Conservation (phyloP, 2,113 vertebrate species). For the Labeo rohita region DNA sequence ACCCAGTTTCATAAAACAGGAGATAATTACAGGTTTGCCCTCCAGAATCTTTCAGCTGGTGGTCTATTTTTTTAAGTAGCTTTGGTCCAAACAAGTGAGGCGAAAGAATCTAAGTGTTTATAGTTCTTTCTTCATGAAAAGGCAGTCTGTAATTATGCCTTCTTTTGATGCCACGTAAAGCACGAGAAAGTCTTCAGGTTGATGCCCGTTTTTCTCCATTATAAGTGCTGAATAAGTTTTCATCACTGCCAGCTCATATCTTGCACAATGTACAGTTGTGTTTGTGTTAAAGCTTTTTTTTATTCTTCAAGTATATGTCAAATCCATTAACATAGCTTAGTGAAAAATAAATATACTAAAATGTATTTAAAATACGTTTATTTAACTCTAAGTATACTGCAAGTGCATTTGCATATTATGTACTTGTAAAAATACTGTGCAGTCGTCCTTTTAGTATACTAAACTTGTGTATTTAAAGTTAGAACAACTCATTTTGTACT, state of each 20-base stretch:
- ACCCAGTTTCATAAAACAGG: background rate
- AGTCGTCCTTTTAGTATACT: too few species aligned
- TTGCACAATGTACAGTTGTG: background rate
- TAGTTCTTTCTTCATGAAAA: background rate
- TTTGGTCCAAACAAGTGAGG: background rate
- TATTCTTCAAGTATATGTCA: background rate
- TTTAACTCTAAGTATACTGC: too few species aligned
- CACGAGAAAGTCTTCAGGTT: background rate
- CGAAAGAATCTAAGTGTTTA: background rate
- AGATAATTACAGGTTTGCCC: background rate
- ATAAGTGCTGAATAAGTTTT: background rate
- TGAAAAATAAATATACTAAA: too few species aligned
- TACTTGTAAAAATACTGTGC: too few species aligned
- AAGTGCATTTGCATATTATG: too few species aligned
- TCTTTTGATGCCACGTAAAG: constrained; percentile 1
- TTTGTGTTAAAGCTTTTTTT: background rate
- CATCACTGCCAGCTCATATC: background rate
- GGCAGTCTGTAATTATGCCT: constrained; percentile 37
- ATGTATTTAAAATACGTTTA: too few species aligned
- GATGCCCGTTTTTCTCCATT: background rate
- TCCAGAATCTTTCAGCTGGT: background rate
- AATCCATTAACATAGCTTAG: too few species aligned
- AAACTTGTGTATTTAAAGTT: too few species aligned
- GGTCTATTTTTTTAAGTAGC: background rate
- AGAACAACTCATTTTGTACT: too few species aligned